Evolutionary conservation across 2,888 invertebrate genomes (phyloP), one percentile per base, ranked within the genome.

Genomic region (Drosophila recens): DNA sequence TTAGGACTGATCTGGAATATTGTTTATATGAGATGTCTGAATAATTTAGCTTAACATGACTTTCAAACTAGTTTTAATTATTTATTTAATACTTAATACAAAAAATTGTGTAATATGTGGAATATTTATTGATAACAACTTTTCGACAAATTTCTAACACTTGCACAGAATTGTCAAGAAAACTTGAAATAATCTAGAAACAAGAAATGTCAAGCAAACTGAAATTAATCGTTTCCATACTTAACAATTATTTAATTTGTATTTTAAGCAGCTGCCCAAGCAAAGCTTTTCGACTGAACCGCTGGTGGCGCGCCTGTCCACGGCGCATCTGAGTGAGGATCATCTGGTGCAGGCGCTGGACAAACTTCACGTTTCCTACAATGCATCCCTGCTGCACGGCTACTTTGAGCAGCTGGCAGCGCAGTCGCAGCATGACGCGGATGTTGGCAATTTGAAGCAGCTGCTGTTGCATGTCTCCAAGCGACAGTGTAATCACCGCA

Each of bases 311-410:
- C 91, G 88, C 42, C 82, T 93, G 75, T 86, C 90, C 66, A 92
- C 90, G 52, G 71, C 87, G 42, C 90, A 92, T 74, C 80, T 90
- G 66, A 90, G 90, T 68, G 92, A 92, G 78, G 87, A 90, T 67
- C 87, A 88, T 62, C 84, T 93, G 81, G 89, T 91, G 87, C 91
- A 92, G 89, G 92, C 93, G 79, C 87, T 93, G 82, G 91, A 92
- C 66, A 91, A 90, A 76, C 85, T 93, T 68, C 84, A 91, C 69
- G 82, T 92, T 67, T 61, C 87, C 67, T 92, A 91, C 69, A 90
- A 92, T 72, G 79, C 85, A 75, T 82, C 90, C n/a, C 76, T 91
- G 36, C 80, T 93, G 61, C 86, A 80, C 43, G 67, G 72, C 49
- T 90, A 89, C 67, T 91, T 90, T 51, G 75, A 86, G 61, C 65